Base-by-base conservation (phyloP, 1,140 invertebrate species). In the Ips typographus region DNA sequence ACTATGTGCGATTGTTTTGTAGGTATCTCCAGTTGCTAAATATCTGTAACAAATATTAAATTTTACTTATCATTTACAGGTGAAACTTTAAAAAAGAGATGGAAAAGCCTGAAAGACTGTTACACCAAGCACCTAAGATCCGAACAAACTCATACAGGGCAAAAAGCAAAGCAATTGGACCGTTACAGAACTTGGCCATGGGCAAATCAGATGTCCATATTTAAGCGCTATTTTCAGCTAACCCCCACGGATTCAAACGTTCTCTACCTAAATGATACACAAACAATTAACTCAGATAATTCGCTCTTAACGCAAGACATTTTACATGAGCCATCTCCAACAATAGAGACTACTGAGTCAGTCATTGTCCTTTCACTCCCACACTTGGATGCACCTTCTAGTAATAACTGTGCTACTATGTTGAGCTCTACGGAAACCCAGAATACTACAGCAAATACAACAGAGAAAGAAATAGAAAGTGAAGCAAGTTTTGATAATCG, bases 81-180 rank as follows among this genome's bases (percentile, higher is more conserved):
- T 36, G 37, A 55, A 5, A 36, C 6, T 36, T 55, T 7, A 36
- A 74, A 67, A 59, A 74, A 70, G 47, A 61, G 62, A 70, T 74
- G 73, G 73, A 74, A 74, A 47, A 73, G 71, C 49, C 58, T 73
- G 7, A 73, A 71, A 60, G 72, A 74, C 52, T 55, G 58, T 6
- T 74, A 68, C 51, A 41, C 72, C 6, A 65, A 70, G 38, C 40
- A 70, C 40, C 40, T 70, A 40, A 36, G 68, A 47, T 65, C 52
- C 36, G 53, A 65, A 55, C 63, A 64, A 41, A 65, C 64, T 22
- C 59, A 38, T 7, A 65, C 63, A 55, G 63, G 63, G 36, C 53
- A 65, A 37, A 2, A 2, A 56, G 51, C 51, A 2, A 65, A 65
- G 22, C 2, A 37, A 6, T 55, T 56, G 8, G 37, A 41, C n/a